Percentiles rank a stretch among this genome's conserved stretches.
These are phyloP conservation scores for Zaprionus davidi DNA, from an alignment of 1,140 invertebrate species.

Conservation along the genomic window DNA sequence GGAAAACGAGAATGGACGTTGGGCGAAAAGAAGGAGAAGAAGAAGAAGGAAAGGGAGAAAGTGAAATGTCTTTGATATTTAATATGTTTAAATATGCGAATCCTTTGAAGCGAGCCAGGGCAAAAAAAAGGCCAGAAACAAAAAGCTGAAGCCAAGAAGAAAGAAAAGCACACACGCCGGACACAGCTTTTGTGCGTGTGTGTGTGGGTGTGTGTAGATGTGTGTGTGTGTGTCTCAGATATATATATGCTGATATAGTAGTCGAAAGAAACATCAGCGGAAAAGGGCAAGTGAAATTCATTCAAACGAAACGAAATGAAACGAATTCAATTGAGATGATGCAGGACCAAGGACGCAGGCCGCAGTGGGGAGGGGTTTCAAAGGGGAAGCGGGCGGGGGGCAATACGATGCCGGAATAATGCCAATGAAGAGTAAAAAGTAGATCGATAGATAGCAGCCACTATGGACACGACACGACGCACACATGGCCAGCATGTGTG, in stretches of 20 bases:
- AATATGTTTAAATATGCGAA: constrained; percentile 81
- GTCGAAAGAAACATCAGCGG: constrained; percentile 57
- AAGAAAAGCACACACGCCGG: constrained; percentile 41
- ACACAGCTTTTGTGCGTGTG: constrained; percentile 9
- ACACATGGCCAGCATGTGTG: constrained; percentile 60
- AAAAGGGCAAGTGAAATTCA: constrained; percentile 79
- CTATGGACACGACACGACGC: constrained; percentile 30
- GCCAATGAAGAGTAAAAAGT: constrained; percentile 80
- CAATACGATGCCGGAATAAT: constrained; percentile 60
- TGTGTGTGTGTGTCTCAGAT: constrained; percentile 19
- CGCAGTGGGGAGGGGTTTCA: constrained; percentile 32
- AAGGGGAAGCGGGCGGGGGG: neutral
- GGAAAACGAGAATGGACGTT: constrained; percentile 6
- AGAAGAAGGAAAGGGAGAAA: constrained; percentile 12
- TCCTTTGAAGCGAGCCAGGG: constrained; percentile 66
- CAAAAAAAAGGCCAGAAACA: constrained; percentile 27
- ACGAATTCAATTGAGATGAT: constrained; percentile 78
- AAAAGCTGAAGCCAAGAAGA: constrained; percentile 35
- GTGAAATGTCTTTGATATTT: constrained; percentile 76
- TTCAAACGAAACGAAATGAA: constrained; percentile 82
- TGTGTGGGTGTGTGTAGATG: constrained; percentile 4
- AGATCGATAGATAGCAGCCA: constrained; percentile 76
- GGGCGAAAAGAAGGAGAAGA: neutral
- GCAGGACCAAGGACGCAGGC: constrained; percentile 25
- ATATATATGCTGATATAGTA: constrained; percentile 59